Evolutionary conservation across 2,797 vertebrate genomes (phyloP).

Genomic region (Hapalemur alaotrensis): DNA sequence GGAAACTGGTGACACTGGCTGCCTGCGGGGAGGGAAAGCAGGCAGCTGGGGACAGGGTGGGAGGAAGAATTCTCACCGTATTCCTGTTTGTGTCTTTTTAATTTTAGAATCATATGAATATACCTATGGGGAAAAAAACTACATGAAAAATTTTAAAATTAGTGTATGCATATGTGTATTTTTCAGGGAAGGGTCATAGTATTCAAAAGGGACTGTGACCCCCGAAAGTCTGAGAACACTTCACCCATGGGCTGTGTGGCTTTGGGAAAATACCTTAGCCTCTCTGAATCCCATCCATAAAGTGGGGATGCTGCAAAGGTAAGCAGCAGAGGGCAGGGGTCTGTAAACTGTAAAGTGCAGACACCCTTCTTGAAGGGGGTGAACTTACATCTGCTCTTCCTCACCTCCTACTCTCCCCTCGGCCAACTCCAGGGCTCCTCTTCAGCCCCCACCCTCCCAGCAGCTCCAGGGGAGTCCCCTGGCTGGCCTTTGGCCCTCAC

Average conservation of each 20-base stretch:
- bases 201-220: not conserved
- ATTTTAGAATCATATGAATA: slow-evolving; percentile 67
- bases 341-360: not conserved
- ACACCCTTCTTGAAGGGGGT: not conserved
- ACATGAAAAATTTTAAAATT: slow-evolving; percentile 17
- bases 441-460: not conserved
- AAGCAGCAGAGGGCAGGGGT: fast-evolving
- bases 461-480: not conserved
- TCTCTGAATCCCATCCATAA: not conserved
- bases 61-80: slow-evolving; percentile 53
- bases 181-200: not conserved
- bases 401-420: not conserved
- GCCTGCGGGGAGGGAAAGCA: slow-evolving; percentile 54
- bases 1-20: slow-evolving; percentile 44
- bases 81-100: slow-evolving; percentile 54
- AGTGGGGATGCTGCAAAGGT: not conserved
- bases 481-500: not conserved
- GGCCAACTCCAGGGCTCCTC: not conserved
- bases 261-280: not conserved
- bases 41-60: slow-evolving; percentile 56
- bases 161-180: not conserved
- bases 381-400: not conserved
- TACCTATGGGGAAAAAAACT: slow-evolving; percentile 49
- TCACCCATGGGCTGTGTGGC: not conserved
- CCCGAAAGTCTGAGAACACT: not conserved